Conservation (phyloP, 2,888 invertebrate genomes). For the Dinocampus coccinellae region DNA sequence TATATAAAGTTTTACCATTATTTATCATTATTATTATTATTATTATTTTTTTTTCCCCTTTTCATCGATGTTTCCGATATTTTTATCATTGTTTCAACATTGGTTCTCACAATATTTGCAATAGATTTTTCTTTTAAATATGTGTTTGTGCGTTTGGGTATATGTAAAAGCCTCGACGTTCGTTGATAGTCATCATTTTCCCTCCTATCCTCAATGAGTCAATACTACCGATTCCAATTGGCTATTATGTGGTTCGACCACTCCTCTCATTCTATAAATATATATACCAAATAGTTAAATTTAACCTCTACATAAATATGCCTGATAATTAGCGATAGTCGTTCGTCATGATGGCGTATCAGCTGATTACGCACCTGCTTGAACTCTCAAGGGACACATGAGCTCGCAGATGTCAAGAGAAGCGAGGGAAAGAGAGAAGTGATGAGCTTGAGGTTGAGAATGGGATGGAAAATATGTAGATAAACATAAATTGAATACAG, state of each 20-base stretch:
- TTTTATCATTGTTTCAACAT: conserved; percentile 12
- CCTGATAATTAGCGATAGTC: conserved; percentile 64
- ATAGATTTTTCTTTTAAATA: not conserved
- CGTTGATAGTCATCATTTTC: conserved; percentile 24
- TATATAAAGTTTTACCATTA: not conserved
- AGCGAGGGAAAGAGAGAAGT: not conserved
- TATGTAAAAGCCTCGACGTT: not conserved
- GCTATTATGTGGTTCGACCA: conserved; percentile 41
- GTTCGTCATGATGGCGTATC: conserved; percentile 60
- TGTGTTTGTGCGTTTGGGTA: not conserved
- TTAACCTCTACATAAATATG: conserved; percentile 37
- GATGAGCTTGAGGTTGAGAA: not conserved
- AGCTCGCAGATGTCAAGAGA: not conserved
- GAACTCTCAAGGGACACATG: conserved; percentile 26
- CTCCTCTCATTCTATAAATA: conserved; percentile 29
- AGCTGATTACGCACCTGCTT: conserved; percentile 60
- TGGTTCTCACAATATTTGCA: not conserved
- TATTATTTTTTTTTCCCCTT: not conserved
- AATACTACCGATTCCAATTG: conserved; percentile 54
- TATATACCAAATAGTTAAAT: conserved; percentile 35
- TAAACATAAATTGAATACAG: not conserved
- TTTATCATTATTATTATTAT: not conserved
- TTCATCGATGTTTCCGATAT: not conserved
- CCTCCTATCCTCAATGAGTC: conserved; percentile 43
- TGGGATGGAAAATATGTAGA: not conserved